Base-by-base conservation (phyloP, 1,140 invertebrate species). In the Cryptotermes secundus region DNA sequence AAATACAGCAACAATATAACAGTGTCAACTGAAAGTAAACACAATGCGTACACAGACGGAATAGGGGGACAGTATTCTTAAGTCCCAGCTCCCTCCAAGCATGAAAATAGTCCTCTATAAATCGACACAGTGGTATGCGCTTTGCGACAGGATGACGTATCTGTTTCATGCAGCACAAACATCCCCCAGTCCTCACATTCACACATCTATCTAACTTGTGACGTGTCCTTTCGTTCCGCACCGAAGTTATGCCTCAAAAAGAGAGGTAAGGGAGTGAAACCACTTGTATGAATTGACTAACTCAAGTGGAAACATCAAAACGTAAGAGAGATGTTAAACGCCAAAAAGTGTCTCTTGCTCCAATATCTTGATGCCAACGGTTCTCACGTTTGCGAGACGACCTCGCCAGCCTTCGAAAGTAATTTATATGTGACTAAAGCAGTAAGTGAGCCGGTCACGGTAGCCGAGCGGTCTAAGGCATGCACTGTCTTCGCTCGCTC, bases 311-410 rank as follows among this genome's bases (percentile, higher is more conserved):
- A 72, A 49, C 19, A 49, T 49, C 45, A 49, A 49, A 22, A 49
- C 45, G 59, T 72, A 72, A 72, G 26, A 72, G 59, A 72, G 59
- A 72, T 72, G 59, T 72, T 72, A 72, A 49, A 72, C 59, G 14
- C 59, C 45, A 49, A 22, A 49, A 49, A 22, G 19, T 49, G 59
- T 72, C 59, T 26, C 59, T 6, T 72, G 59, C 14, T 31, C 16
- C 10, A 14, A 26, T 72, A 31, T 31, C 59, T 72, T 22, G 0
- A 16, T 3, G 59, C 7, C 59, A 72, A 31, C 59, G 26, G 59
- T 72, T 72, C 59, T 31, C 59, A 72, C 59, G 59, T 72, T 4
- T 19, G 45, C 3, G 3, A 49, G 45, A 19, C 45, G 0, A 19
- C 14, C 45, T 49, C 1, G 1, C 38, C 38, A 42, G 38, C 9